These are phyloP conservation scores for Gandaritis pyraliata DNA, from an alignment of 2,888 invertebrate species.

Conservation along the genomic window DNA sequence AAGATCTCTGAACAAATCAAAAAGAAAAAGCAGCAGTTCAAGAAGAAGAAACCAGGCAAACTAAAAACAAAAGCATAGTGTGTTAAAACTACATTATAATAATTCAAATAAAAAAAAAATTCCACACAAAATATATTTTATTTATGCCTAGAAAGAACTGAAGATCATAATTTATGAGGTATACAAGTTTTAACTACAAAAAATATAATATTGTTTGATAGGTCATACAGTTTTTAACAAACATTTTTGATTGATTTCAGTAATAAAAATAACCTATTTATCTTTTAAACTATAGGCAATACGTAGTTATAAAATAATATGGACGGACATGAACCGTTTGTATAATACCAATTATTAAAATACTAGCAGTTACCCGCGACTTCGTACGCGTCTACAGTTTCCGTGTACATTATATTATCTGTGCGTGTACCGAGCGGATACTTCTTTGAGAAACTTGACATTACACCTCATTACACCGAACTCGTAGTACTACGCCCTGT, in stretches of 20 bases:
- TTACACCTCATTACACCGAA: too few relatives aligned
- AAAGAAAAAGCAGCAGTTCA: slow-evolving; percentile 72
- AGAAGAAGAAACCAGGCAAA: slow-evolving; percentile 63
- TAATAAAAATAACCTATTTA: not conserved
- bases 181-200: slow-evolving; percentile 20
- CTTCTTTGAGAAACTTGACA: too few relatives aligned
- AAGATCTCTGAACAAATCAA: slow-evolving; percentile 77
- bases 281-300: too few relatives aligned
- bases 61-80: slow-evolving; percentile 58
- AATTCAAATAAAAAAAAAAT: slow-evolving; percentile 47
- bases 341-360: too few relatives aligned
- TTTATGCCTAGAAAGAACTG: slow-evolving; percentile 36
- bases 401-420: too few relatives aligned
- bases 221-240: not conserved
- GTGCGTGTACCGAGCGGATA: too few relatives aligned
- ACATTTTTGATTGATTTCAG: not conserved
- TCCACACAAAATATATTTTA: slow-evolving; percentile 49
- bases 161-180: slow-evolving; percentile 31
- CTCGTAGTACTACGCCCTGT: too few relatives aligned
- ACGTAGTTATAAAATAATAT: too few relatives aligned
- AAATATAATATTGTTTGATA: not conserved
- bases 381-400: too few relatives aligned
- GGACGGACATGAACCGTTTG: too few relatives aligned
- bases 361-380: too few relatives aligned
- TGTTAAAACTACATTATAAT: not conserved